Evolutionary conservation across 2,797 vertebrate genomes (phyloP), one percentile per base, ranked within the genome.

Genomic region (Molossus alvarezi): DNA sequence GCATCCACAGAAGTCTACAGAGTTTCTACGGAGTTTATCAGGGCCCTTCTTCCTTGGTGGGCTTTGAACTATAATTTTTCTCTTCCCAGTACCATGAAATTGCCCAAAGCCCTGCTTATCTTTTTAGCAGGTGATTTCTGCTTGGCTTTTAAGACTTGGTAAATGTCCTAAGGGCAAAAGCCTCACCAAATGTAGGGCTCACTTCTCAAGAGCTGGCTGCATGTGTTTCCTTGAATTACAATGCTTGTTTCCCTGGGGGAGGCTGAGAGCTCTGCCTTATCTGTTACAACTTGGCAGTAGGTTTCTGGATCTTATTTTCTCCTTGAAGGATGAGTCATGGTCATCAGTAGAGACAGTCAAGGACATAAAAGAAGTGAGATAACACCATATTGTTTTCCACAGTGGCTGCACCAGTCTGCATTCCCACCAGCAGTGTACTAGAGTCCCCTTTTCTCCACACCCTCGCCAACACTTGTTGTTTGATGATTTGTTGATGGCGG

Each of bases 71-170:
- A 9, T 51, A 82, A 10, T 55, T 93, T 87, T 69, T 33, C 64
- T 92, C 77, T 73, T 29, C 7, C 18, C 13, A 67, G n/a, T 55
- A 29, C 13, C n/a, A 57, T 48, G 73, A 80, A 85, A 81, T 15
- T 87, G n/a, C 9, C 23, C 23, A 67, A 93, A 88, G 27, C 57
- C 62, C 65, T 88, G 53, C 27, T 91, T 41, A 23, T 79, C 17
- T 65, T 83, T 72, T 84, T 76, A 82, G 18, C 8, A 58, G 20
- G 41, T 45, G 17, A 93, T 72, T 72, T 86, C 55, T 87, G 53
- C 45, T 90, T 95, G 75, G 10, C 90, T 96, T 90, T 64, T 77
- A 57, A 71, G 27, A 83, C 48, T 33, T 90, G 29, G 33, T 57
- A 71, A 65, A 48, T 51, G 25, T 87, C 15, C 23, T 45, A 27